A percentile compares a stretch with the other conserved stretches of the same genome.
Conservation (phyloP, 2,888 invertebrate species). For the Torymus texanus region DNA sequence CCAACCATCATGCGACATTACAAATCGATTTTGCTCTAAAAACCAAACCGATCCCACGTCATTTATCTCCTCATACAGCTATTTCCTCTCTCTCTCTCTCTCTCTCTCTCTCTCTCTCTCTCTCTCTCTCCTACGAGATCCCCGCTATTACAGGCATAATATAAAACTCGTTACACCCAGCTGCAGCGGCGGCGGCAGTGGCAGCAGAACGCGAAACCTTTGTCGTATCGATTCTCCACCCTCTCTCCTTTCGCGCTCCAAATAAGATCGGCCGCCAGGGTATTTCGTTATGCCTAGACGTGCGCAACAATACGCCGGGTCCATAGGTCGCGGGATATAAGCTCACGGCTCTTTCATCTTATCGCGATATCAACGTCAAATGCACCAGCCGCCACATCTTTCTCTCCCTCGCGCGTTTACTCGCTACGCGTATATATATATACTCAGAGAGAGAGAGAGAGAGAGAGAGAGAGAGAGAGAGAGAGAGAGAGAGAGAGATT, state of each 20-base stretch:
- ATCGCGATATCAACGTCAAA: constrained; percentile 76
- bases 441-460: too few species aligned
- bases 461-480: too few species aligned
- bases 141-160: constrained; percentile 30
- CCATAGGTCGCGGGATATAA: constrained; percentile 70
- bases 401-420: not conserved
- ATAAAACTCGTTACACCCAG: constrained; percentile 49
- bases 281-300: constrained; percentile 71
- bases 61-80: too few species aligned
- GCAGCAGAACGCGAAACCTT: not conserved
- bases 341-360: constrained; percentile 74
- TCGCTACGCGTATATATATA: too few species aligned
- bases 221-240: constrained; percentile 19
- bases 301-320: constrained; percentile 71
- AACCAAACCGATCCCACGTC: too few species aligned
- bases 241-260: constrained; percentile 58
- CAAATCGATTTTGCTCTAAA: too few species aligned
- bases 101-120: too few species aligned
- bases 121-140: too few species aligned
- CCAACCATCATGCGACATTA: too few species aligned
- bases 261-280: constrained; percentile 62
- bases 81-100: too few species aligned
- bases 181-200: not conserved
- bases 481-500: too few species aligned
- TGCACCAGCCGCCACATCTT: constrained; percentile 66